phyloP scores from a whole-genome alignment of 2,888 invertebrate genomes.

The Lycophotia porphyrea region DNA sequence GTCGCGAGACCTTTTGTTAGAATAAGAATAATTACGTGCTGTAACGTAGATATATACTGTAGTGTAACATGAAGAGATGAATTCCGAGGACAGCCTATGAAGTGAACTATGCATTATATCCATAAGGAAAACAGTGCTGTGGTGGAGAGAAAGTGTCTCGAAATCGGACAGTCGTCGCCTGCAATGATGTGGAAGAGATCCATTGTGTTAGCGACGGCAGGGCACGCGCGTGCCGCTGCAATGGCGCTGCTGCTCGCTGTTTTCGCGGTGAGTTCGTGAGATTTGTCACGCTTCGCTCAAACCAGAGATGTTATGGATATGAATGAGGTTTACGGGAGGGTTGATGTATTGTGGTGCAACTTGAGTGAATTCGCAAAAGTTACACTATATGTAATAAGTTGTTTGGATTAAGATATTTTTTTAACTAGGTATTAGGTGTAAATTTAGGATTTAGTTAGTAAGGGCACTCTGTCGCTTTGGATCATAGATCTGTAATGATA shows the following conservation, averaged over 20 bases:
- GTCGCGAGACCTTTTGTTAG: constrained; percentile 52
- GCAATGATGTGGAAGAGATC: constrained; percentile 90
- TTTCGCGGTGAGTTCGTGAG: constrained; percentile 76
- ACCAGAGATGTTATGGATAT: too few species aligned
- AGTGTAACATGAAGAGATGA: constrained; percentile 76
- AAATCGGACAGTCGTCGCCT: constrained; percentile 87
- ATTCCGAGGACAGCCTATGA: constrained; percentile 62
- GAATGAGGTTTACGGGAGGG: too few species aligned
- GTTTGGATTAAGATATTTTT: too few species aligned
- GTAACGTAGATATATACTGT: constrained; percentile 38
- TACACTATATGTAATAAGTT: too few species aligned
- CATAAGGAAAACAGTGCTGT: constrained; percentile 72
- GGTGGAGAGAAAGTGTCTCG: constrained; percentile 89
- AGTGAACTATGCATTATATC: constrained; percentile 74
- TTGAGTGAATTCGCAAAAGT: too few species aligned
- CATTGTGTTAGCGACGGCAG: constrained; percentile 87
- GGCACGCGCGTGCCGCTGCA: constrained; percentile 72
- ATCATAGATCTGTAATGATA: too few species aligned
- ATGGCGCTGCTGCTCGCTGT: constrained; percentile 76
- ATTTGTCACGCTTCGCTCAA: background rate
- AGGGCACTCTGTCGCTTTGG: too few species aligned
- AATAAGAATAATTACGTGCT: constrained; percentile 49
- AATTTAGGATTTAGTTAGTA: too few species aligned
- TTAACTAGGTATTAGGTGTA: too few species aligned
- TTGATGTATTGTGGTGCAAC: too few species aligned